Evolutionary conservation across 2,797 vertebrate species (phyloP).

Genomic region (Phataginus tetradactyla): DNA sequence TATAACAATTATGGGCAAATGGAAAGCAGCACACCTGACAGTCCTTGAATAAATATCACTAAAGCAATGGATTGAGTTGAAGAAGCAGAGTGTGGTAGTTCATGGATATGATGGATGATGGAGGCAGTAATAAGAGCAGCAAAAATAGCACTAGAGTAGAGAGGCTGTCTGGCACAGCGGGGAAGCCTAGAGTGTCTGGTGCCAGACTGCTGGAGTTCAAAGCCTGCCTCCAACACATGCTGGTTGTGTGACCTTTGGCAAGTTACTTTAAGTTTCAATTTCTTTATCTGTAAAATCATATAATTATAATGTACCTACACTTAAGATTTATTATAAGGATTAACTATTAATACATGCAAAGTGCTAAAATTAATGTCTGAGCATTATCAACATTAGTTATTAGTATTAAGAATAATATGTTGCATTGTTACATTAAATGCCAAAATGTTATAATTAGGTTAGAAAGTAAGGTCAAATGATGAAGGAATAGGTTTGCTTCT

Average conservation of each 20-base stretch:
- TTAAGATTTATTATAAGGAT: not conserved
- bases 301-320: not conserved
- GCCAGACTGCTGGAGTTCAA: not conserved
- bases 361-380: not conserved
- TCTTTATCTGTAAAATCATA: not conserved
- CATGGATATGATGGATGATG: not conserved
- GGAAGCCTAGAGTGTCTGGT: not conserved
- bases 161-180: not conserved
- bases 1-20: not conserved
- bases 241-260: not conserved
- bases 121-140: not conserved
- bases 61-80: not conserved
- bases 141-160: not conserved
- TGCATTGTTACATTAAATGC: too few relatives aligned
- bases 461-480: not conserved
- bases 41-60: not conserved
- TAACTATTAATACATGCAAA: not conserved
- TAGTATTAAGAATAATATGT: not conserved
- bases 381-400: not conserved
- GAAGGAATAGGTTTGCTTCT: not conserved
- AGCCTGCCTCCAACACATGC: not conserved
- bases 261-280: not conserved
- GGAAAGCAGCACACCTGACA: not conserved
- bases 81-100: not conserved
- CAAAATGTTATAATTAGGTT: not conserved